Percentiles rank a stretch among this genome's conserved stretches.
Evolutionary conservation across 2,113 vertebrate species (phyloP).

Genomic region (Nerophis ophidion): DNA sequence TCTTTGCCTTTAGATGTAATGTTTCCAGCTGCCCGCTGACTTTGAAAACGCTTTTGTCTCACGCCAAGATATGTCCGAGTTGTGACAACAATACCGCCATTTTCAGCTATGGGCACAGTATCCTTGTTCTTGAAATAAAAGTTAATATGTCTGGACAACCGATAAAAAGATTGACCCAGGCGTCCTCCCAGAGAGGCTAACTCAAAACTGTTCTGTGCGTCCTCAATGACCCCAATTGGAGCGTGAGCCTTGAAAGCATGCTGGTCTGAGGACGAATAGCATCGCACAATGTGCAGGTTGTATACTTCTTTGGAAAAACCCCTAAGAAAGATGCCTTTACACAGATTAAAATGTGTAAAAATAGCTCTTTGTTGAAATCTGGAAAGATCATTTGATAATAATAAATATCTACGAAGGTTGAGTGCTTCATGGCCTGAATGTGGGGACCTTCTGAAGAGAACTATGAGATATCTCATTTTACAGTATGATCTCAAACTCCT

Average conservation of each 20-base stretch:
- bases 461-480: constrained; percentile 49
- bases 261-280: constrained; percentile 49
- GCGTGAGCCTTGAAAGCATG: constrained; percentile 48
- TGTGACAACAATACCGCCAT: constrained; percentile 6
- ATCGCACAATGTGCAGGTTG: constrained; percentile 17
- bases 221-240: constrained; percentile 53
- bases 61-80: constrained; percentile 23
- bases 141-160: constrained; percentile 55
- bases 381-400: constrained; percentile 9
- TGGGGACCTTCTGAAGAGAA: constrained; percentile 35
- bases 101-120: background rate
- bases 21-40: constrained; percentile 24
- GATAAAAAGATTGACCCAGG: constrained; percentile 55
- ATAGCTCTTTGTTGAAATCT: constrained; percentile 14
- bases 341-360: constrained; percentile 14
- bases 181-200: constrained; percentile 28
- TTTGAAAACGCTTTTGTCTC: constrained; percentile 26
- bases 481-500: constrained; percentile 36
- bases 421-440: constrained; percentile 13
- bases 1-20: constrained; percentile 15
- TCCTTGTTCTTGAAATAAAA: constrained; percentile 54
- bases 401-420: constrained; percentile 18
- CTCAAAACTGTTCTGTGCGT: constrained; percentile 26
- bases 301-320: constrained; percentile 15
- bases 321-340: background rate